These are phyloP conservation scores for Orestias chungarensis DNA, from an alignment of 2,797 vertebrate species.

Conservation along the genomic window DNA sequence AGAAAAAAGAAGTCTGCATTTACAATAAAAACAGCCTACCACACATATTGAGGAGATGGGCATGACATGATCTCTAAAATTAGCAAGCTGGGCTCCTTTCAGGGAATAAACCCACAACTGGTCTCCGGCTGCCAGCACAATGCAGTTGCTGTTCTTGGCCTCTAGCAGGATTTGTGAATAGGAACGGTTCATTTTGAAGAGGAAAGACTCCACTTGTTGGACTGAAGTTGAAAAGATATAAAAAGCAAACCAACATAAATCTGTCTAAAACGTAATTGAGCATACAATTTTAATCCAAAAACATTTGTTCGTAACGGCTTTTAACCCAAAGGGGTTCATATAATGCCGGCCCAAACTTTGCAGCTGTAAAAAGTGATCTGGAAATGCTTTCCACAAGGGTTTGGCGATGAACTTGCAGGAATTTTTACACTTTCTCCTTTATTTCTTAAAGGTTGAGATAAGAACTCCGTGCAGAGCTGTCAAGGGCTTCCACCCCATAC, in stretches of 20 bases:
- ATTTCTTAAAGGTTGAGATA: neutral
- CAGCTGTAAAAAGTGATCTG: neutral
- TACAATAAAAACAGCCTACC: slow-evolving; percentile 69
- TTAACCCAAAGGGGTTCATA: neutral
- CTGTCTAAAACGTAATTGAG: too few relatives aligned
- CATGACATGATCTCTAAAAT: slow-evolving; percentile 82
- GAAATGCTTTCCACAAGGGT: neutral
- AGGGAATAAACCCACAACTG: slow-evolving; percentile 76
- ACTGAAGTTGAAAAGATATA: slow-evolving; percentile 31
- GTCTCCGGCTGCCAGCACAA: slow-evolving; percentile 68
- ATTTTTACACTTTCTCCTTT: neutral
- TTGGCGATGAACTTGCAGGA: neutral
- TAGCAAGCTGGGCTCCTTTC: slow-evolving; percentile 76
- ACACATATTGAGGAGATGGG: slow-evolving; percentile 81
- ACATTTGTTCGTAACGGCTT: neutral
- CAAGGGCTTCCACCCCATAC: neutral
- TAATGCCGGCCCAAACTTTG: neutral
- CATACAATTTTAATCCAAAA: too few relatives aligned
- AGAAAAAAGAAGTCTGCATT: neutral
- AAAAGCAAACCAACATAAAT: neutral
- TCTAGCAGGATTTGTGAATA: slow-evolving; percentile 65
- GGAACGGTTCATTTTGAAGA: slow-evolving; percentile 18
- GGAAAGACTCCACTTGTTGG: slow-evolving; percentile 79
- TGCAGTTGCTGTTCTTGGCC: slow-evolving; percentile 73
- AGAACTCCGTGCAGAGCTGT: neutral